These are phyloP conservation scores for Epinephelus moara DNA, from an alignment of 2,113 vertebrate species.

Conservation along the genomic window DNA sequence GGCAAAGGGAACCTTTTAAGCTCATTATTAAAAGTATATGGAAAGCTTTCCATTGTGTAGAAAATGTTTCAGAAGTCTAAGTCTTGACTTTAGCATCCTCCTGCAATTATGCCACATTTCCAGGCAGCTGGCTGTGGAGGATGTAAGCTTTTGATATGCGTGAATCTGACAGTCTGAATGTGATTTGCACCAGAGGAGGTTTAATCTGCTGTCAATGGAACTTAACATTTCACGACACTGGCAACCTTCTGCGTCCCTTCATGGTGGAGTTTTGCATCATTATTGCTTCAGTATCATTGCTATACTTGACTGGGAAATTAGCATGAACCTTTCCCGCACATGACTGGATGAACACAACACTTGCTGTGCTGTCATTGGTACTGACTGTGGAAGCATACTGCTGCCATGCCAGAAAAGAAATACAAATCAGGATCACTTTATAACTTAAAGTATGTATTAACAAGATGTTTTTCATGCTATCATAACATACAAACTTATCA, in stretches of 20 bases:
- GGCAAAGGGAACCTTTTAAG: background rate
- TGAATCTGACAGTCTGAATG: constrained; percentile 1
- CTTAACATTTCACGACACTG: constrained; percentile 24
- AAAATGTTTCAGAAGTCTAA: background rate
- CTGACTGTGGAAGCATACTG: background rate
- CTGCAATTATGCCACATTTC: constrained; percentile 1
- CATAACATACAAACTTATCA: too few species aligned
- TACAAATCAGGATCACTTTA: too few species aligned
- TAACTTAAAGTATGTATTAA: too few species aligned
- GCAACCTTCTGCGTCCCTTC: background rate
- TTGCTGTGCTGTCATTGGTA: background rate
- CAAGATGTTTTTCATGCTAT: too few species aligned
- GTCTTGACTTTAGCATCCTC: background rate
- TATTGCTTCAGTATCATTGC: constrained; percentile 1
- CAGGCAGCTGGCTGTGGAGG: background rate
- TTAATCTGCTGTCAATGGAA: constrained; percentile 19
- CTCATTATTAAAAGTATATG: background rate
- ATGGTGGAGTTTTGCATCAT: background rate
- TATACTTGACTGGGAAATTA: constrained; percentile 1
- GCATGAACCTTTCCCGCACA: background rate
- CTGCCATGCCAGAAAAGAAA: too few species aligned
- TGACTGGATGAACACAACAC: constrained; percentile 5
- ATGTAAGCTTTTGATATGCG: background rate
- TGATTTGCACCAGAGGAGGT: background rate
- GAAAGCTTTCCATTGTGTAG: background rate